Percentiles rank a stretch among this genome's conserved stretches.
phyloP scores from a whole-genome alignment of 2,888 invertebrate species.

The Dasypolia templi region DNA sequence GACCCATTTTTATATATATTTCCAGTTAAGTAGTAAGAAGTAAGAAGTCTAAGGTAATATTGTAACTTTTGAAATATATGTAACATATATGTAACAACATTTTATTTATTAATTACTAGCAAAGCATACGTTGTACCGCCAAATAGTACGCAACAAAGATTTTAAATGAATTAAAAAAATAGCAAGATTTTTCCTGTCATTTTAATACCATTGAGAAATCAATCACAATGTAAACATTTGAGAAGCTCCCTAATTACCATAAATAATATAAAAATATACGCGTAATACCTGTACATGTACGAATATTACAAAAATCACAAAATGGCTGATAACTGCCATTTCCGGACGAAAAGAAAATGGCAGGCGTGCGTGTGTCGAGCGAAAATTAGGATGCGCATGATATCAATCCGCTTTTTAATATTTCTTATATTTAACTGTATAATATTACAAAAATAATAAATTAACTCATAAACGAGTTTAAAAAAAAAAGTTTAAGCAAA shows the following conservation, averaged over 20 bases:
- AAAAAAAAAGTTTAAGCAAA: background rate
- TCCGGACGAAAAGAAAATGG: background rate
- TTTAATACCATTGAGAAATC: background rate
- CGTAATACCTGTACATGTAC: background rate
- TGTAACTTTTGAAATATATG: too few species aligned
- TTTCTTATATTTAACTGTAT: background rate
- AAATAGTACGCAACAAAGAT: too few species aligned
- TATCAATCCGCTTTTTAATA: background rate
- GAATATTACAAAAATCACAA: constrained; percentile 32
- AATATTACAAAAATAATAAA: background rate
- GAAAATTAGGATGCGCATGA: background rate
- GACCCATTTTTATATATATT: background rate
- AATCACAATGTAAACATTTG: too few species aligned
- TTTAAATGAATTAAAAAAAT: too few species aligned
- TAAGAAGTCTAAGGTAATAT: background rate
- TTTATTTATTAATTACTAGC: too few species aligned
- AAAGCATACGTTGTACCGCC: too few species aligned
- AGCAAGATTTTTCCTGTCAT: too few species aligned
- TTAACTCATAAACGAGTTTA: too few species aligned
- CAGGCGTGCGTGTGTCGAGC: background rate
- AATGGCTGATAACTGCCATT: constrained; percentile 52
- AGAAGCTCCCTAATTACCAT: background rate
- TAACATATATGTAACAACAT: too few species aligned
- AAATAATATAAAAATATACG: too few species aligned
- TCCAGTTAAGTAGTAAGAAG: too few species aligned